Percentiles rank a stretch among this genome's conserved stretches.
These are phyloP conservation scores for Halcyon smyrnensis DNA, from an alignment of 2,797 vertebrate genomes.

Conservation along the genomic window DNA sequence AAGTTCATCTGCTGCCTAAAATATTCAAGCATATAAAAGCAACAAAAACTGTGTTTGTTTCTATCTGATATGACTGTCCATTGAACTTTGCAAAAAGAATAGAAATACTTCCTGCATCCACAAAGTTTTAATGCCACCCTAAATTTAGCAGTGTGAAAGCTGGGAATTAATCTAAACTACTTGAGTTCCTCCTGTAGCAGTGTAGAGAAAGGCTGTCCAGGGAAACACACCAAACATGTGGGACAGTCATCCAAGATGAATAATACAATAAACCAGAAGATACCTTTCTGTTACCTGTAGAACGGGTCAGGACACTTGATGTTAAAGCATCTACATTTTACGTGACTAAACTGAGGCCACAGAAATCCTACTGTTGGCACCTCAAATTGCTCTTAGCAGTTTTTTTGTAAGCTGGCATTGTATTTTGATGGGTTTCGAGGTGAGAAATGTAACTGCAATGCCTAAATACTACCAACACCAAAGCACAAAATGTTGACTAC, in stretches of 20 bases:
- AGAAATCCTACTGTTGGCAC: not conserved
- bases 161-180: not conserved
- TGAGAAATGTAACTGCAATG: not conserved
- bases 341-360: not conserved
- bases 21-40: not conserved
- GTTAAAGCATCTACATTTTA: not conserved
- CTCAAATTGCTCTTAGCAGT: not conserved
- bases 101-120: not conserved
- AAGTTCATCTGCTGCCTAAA: not conserved
- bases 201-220: not conserved
- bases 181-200: not conserved
- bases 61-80: not conserved
- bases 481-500: not conserved
- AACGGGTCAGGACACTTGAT: not conserved
- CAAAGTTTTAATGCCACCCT: not conserved
- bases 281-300: not conserved
- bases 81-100: not conserved
- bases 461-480: not conserved
- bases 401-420: not conserved
- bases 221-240: not conserved
- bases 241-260: not conserved
- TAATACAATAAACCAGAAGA: not conserved
- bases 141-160: not conserved
- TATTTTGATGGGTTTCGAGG: not conserved
- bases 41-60: not conserved